Conservation (phyloP, 1,140 invertebrate species). For the Colletes latitarsis region DNA sequence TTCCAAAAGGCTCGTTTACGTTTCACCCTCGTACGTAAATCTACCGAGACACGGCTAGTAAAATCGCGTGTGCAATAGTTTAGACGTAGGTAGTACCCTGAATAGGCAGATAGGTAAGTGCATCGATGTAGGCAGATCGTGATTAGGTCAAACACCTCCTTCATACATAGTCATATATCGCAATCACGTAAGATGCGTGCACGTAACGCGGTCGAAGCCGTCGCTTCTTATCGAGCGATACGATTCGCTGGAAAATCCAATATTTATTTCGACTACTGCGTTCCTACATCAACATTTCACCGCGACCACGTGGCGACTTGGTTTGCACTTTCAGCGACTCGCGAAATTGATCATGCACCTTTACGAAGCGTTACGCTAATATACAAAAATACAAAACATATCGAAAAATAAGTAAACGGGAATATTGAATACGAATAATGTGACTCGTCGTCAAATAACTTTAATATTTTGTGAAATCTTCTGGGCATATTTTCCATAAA, state of each 20-base stretch:
- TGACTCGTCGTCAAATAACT: too few relatives aligned
- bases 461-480: too few relatives aligned
- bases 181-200: constrained; percentile 47
- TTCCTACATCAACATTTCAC: constrained; percentile 20
- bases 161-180: constrained; percentile 61
- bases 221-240: constrained; percentile 33
- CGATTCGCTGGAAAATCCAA: constrained; percentile 43
- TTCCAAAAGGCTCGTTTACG: not conserved
- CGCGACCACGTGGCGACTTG: not conserved
- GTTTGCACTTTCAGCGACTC: too few relatives aligned
- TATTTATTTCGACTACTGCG: constrained; percentile 62
- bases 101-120: constrained; percentile 18
- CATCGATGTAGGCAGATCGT: constrained; percentile 24
- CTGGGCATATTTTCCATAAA: too few relatives aligned
- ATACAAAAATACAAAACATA: too few relatives aligned
- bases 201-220: constrained; percentile 36
- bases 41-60: not conserved
- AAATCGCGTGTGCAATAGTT: constrained; percentile 22
- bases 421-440: too few relatives aligned
- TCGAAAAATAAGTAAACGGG: too few relatives aligned
- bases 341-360: too few relatives aligned
- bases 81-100: constrained; percentile 29
- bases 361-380: too few relatives aligned
- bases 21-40: too few relatives aligned
- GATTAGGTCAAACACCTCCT: constrained; percentile 61